phyloP scores from a whole-genome alignment of 2,888 invertebrate genomes.

The Gonocerus acuteangulatus region DNA sequence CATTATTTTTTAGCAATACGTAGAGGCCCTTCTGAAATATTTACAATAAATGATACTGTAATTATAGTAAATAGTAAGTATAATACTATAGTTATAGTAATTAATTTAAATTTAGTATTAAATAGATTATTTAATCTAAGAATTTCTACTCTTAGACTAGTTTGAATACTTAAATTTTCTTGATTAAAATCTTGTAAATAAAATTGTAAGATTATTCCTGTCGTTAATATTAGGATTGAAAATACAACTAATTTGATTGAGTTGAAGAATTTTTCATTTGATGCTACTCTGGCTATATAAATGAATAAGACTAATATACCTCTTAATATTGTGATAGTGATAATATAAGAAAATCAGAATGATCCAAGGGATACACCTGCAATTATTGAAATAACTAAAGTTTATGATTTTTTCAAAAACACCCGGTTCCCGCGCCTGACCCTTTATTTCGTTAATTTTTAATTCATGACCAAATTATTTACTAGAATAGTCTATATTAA shows the following conservation, averaged over 20 bases:
- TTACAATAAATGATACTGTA: too few relatives aligned
- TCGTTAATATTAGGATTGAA: neutral
- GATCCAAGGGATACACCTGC: conserved; percentile 48
- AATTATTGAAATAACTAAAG: conserved; percentile 46
- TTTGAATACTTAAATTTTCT: too few relatives aligned
- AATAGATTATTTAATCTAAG: neutral
- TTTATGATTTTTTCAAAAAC: too few relatives aligned
- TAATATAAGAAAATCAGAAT: conserved; percentile 55
- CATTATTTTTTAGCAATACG: conserved; percentile 41
- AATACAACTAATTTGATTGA: neutral
- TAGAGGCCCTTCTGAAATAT: conserved; percentile 38
- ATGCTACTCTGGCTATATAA: conserved; percentile 55
- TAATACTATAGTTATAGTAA: too few relatives aligned
- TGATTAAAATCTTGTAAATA: neutral
- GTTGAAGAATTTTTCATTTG: conserved; percentile 49
- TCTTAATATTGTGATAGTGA: conserved; percentile 56
- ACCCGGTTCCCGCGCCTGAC: too few relatives aligned
- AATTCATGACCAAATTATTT: too few relatives aligned
- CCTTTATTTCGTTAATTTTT: too few relatives aligned
- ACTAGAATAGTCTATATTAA: too few relatives aligned
- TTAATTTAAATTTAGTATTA: neutral
- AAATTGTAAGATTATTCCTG: neutral
- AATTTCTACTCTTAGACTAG: too few relatives aligned
- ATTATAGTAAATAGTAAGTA: too few relatives aligned
- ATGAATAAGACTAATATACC: conserved; percentile 58